Evolutionary conservation across 2,113 vertebrate genomes (phyloP), one percentile per base, ranked within the genome.

Genomic region (Corvus moneduloides): DNA sequence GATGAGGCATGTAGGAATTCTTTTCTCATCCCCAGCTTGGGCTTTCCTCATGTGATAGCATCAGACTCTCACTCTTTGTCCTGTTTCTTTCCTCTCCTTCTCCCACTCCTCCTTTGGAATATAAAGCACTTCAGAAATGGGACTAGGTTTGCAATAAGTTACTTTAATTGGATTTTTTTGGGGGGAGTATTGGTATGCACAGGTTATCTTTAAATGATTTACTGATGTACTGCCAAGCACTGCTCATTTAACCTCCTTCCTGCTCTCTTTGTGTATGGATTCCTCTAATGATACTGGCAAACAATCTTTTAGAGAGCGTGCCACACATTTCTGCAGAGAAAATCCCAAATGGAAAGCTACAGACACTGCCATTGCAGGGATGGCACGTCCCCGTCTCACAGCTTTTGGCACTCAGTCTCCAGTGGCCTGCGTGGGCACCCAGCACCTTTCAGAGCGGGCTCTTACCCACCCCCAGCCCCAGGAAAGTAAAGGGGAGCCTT

Each of bases 201-300:
- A 96, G 92, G 93, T 94, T 94, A 91, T 96, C 93, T 54, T 63
- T 63, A 84, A 83, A 78, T 84, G 94, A 91, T 92, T 96, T 94
- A 71, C 91, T 78, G 94, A 87, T 79, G 86, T 89, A 84, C 73
- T 95, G 87, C 58, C 93, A 90, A 91, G 90, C 89, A 37, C 49
- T 64, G 86, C 94, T 88, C 85, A 61, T 91, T 95, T 83, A 84
- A 92, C 88, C 72, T 93, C 88, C 72, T 93, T 88, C 68, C 73
- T 87, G 73, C 72, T 85, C 80, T 48, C 80, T 84, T 76, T 52
- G 84, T 67, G 3, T 58, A 73, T 78, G 49, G 69, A 84, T 59
- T 69, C 48, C 30, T 83, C 61, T 33, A 73, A 56, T 0, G 13
- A 52, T 44, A 30, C 35, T 58, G 55, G 55, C 69, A 78, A 86